Conservation (phyloP, 2,888 invertebrate genomes). For the Hirtodrosophila confusa region DNA sequence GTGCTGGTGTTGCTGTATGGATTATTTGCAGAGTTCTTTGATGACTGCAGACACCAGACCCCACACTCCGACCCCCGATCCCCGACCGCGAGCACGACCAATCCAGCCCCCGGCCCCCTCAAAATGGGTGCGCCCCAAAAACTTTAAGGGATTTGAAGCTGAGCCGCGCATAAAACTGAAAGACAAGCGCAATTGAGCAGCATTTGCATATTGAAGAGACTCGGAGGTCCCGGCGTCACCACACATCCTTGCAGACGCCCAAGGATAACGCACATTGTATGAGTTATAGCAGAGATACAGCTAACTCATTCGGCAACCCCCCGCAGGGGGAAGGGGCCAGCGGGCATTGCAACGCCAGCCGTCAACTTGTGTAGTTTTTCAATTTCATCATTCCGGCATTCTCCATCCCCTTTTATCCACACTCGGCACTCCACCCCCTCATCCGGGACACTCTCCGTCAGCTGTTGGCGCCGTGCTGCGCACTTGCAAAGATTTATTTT, state of each 20-base stretch:
- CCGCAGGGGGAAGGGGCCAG: not conserved
- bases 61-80: too few species aligned
- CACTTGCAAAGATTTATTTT: constrained; percentile 82
- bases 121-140: not conserved
- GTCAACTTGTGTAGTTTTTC: constrained; percentile 52
- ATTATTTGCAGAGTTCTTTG: constrained; percentile 17
- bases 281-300: constrained; percentile 59
- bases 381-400: constrained; percentile 46
- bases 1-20: constrained; percentile 1
- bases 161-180: constrained; percentile 57
- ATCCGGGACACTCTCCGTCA: constrained; percentile 51
- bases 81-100: too few species aligned
- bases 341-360: constrained; percentile 26
- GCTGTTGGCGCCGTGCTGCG: constrained; percentile 72
- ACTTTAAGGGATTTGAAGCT: constrained; percentile 55
- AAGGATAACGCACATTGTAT: constrained; percentile 76
- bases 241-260: constrained; percentile 43
- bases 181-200: constrained; percentile 74
- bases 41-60: constrained; percentile 13
- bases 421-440: not conserved
- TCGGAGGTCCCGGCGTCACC: constrained; percentile 17
- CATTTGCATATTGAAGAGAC: constrained; percentile 76
- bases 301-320: constrained; percentile 9
- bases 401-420: not conserved
- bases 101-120: not conserved